Percentiles rank a stretch among this genome's conserved stretches.
Conservation (phyloP, 2,888 invertebrate genomes). For the Rhingia campestris region DNA sequence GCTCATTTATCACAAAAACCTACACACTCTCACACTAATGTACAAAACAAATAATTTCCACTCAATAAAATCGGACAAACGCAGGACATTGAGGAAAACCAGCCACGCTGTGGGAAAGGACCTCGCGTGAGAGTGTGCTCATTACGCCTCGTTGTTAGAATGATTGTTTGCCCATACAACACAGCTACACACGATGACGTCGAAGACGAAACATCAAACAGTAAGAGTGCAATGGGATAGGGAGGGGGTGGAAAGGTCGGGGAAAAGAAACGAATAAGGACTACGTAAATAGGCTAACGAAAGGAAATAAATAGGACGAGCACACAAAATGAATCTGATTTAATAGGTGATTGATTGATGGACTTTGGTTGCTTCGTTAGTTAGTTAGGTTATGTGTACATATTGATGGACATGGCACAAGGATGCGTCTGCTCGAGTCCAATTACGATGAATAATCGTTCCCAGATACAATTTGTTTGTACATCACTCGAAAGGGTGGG, state of each 20-base stretch:
- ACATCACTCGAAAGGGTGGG: neutral
- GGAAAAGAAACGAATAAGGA: neutral
- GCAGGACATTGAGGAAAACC: constrained; percentile 30
- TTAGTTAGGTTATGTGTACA: constrained; percentile 35
- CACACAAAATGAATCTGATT: constrained; percentile 60
- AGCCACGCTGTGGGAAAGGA: constrained; percentile 16
- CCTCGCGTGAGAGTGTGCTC: constrained; percentile 17
- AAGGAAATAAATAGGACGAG: constrained; percentile 34
- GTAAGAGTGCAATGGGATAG: neutral
- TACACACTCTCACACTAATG: constrained; percentile 1
- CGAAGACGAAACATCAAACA: neutral
- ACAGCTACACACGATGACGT: constrained; percentile 1
- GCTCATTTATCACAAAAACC: constrained; percentile 47
- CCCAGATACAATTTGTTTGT: constrained; percentile 54
- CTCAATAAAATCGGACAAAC: constrained; percentile 44
- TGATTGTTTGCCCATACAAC: constrained; percentile 24
- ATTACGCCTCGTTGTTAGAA: constrained; percentile 27
- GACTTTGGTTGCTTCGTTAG: constrained; percentile 53
- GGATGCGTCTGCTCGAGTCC: constrained; percentile 54
- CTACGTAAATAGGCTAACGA: constrained; percentile 19
- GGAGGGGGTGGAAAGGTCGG: neutral
- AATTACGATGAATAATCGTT: constrained; percentile 72
- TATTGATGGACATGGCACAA: constrained; percentile 26
- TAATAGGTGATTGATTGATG: constrained; percentile 73
- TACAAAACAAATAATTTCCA: constrained; percentile 58